These are phyloP conservation scores for Drosophila guanche DNA, from an alignment of 1,140 invertebrate genomes.

Conservation along the genomic window DNA sequence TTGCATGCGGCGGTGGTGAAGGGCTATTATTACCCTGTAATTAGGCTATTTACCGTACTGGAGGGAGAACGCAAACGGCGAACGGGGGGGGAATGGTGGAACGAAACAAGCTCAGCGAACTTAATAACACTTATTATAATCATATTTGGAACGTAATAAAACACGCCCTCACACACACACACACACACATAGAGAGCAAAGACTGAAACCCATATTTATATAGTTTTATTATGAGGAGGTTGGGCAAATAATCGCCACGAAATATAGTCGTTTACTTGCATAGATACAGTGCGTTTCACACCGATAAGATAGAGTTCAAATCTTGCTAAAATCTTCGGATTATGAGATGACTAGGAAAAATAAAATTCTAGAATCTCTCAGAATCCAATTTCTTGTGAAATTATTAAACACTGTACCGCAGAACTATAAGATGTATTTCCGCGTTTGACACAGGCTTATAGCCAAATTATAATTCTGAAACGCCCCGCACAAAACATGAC, in stretches of 20 bases:
- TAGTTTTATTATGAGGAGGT: constrained; percentile 21
- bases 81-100: background rate
- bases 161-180: constrained; percentile 33
- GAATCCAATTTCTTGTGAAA: too few relatives aligned
- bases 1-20: background rate
- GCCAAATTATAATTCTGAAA: too few relatives aligned
- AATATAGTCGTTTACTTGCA: background rate
- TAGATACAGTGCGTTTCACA: background rate
- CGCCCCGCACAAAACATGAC: too few relatives aligned
- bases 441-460: too few relatives aligned
- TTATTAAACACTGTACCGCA: too few relatives aligned
- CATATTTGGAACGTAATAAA: constrained; percentile 68
- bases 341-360: too few relatives aligned
- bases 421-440: too few relatives aligned
- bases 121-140: constrained; percentile 63
- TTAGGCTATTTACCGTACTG: constrained; percentile 47
- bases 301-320: too few relatives aligned
- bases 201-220: constrained; percentile 36
- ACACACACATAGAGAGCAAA: background rate
- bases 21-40: constrained; percentile 23
- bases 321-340: too few relatives aligned
- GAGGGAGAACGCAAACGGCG: background rate
- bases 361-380: too few relatives aligned
- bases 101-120: constrained; percentile 24
- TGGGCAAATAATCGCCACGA: constrained; percentile 26